Evolutionary conservation across 2,113 vertebrate species (phyloP).

Genomic region (Thinocorus orbignyianus): DNA sequence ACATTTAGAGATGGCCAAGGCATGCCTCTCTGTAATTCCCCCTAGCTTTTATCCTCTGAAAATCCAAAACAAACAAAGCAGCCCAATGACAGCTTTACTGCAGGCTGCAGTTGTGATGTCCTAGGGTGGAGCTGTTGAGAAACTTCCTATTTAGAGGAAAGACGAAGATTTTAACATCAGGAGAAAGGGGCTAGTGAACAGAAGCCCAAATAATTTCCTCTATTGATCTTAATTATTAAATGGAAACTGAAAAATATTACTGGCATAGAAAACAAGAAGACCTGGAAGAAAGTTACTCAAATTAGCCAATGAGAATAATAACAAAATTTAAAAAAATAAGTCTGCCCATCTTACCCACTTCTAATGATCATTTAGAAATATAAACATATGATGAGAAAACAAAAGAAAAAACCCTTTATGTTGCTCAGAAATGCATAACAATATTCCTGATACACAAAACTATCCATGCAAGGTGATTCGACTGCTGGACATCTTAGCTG

Average conservation of each 20-base stretch:
- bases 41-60: neutral
- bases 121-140: neutral
- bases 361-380: neutral
- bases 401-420: neutral
- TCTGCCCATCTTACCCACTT: neutral
- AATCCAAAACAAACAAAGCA: neutral
- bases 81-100: neutral
- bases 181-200: neutral
- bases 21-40: neutral
- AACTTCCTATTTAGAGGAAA: neutral
- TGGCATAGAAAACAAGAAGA: neutral
- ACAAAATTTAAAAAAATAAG: neutral
- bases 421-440: neutral
- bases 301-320: neutral
- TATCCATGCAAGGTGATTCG: neutral
- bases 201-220: neutral
- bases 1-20: neutral
- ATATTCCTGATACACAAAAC: neutral
- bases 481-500: neutral
- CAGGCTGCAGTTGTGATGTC: neutral
- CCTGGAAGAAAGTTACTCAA: neutral
- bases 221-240: neutral
- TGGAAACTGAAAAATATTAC: neutral
- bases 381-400: neutral
- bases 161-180: neutral